phyloP scores from a whole-genome alignment of 2,888 invertebrate species.

The Shargacucullia verbasci region DNA sequence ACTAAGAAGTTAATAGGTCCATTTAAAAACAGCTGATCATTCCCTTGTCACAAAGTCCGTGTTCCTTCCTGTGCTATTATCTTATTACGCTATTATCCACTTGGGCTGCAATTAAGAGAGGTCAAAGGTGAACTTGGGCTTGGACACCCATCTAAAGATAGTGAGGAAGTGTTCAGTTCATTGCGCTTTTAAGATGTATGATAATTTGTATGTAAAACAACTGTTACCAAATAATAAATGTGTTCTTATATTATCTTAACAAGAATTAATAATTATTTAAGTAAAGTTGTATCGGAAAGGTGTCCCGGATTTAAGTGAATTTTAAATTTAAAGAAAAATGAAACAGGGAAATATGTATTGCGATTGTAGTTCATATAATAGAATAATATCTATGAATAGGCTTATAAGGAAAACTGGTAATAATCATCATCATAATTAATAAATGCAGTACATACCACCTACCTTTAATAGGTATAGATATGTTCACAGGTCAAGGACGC shows the following conservation, averaged over 20 bases:
- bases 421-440: background rate
- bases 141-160: slow-evolving; percentile 34
- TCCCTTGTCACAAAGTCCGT: slow-evolving; percentile 50
- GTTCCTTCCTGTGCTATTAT: slow-evolving; percentile 64
- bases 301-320: too few relatives aligned
- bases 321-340: too few relatives aligned
- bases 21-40: slow-evolving; percentile 63
- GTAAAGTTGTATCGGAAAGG: too few relatives aligned
- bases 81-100: slow-evolving; percentile 73
- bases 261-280: too few relatives aligned
- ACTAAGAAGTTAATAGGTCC: slow-evolving; percentile 36
- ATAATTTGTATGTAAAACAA: too few relatives aligned
- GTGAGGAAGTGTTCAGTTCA: slow-evolving; percentile 34
- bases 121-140: slow-evolving; percentile 61
- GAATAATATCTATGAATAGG: too few relatives aligned
- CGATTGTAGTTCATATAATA: too few relatives aligned
- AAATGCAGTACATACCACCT: slow-evolving; percentile 10
- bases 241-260: too few relatives aligned
- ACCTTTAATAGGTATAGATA: slow-evolving; percentile 10
- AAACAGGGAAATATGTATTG: too few relatives aligned
- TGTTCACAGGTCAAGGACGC: slow-evolving; percentile 17
- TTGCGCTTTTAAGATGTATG: slow-evolving; percentile 4
- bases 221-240: too few relatives aligned
- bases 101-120: slow-evolving; percentile 69
- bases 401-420: too few relatives aligned